These are phyloP conservation scores for Pollimyrus isidori DNA, from an alignment of 2,113 vertebrate species.

Conservation along the genomic window DNA sequence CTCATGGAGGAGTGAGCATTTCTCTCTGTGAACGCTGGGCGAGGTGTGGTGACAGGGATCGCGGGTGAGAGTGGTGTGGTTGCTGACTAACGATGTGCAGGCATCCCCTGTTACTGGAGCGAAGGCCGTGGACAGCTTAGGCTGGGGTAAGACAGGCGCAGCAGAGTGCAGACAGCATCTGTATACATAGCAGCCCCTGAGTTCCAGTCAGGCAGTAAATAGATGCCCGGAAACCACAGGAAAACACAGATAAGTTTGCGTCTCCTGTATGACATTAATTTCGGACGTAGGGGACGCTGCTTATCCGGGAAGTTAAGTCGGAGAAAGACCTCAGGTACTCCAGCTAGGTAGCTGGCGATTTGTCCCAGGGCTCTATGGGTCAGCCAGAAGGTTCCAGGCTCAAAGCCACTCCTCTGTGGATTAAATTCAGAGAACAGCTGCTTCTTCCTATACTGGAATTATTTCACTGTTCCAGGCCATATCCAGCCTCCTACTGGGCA, in stretches of 20 bases:
- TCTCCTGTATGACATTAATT: not conserved
- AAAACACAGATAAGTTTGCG: not conserved
- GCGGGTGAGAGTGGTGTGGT: not conserved
- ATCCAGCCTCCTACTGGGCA: not conserved
- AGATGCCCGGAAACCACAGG: not conserved
- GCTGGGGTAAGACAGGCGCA: not conserved
- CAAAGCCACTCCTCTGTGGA: not conserved
- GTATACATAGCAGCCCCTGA: not conserved
- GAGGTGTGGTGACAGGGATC: not conserved
- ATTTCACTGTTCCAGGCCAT: not conserved
- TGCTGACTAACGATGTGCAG: not conserved
- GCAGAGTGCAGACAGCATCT: not conserved
- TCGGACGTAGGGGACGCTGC: not conserved
- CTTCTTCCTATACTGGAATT: not conserved
- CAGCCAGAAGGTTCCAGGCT: not conserved
- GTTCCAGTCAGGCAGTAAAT: not conserved
- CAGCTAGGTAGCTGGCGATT: not conserved
- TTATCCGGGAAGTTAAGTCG: not conserved
- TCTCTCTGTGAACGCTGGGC: not conserved
- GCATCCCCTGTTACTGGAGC: not conserved
- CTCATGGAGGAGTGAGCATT: not conserved
- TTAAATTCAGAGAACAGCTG: not conserved
- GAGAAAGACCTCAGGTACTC: not conserved
- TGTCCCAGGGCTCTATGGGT: not conserved
- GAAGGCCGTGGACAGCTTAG: not conserved